Conservation (phyloP, 2,113 vertebrate species). For the Nycticorax nycticorax region DNA sequence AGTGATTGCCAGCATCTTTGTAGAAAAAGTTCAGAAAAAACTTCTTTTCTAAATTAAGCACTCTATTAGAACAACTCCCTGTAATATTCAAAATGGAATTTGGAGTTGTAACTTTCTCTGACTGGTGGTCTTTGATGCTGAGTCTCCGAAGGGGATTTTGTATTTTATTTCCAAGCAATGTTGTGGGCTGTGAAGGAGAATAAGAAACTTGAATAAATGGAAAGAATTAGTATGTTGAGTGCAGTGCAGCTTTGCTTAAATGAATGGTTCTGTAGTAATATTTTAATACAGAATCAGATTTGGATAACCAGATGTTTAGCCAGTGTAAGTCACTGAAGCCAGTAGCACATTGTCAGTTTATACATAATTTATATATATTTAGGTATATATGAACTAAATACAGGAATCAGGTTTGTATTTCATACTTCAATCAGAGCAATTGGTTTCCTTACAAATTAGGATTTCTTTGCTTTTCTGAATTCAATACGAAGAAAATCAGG, state of each 20-base stretch:
- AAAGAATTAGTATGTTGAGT: neutral
- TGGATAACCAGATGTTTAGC: neutral
- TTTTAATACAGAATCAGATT: neutral
- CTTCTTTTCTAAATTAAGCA: constrained; percentile 25
- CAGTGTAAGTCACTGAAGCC: neutral
- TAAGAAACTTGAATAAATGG: neutral
- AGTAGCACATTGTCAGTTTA: neutral
- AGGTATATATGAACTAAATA: neutral
- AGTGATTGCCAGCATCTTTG: neutral
- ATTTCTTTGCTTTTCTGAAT: neutral
- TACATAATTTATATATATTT: neutral
- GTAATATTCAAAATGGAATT: constrained; percentile 17
- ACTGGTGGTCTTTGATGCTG: neutral
- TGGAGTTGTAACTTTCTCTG: neutral
- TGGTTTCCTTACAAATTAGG: neutral
- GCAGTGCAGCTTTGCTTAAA: neutral
- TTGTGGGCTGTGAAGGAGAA: neutral
- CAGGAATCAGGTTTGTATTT: neutral
- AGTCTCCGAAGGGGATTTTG: neutral
- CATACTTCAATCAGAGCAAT: neutral
- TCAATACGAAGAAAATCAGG: neutral
- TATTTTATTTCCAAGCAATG: neutral
- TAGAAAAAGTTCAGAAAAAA: constrained; percentile 5
- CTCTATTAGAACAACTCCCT: neutral
- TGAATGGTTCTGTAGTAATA: neutral